Evolutionary conservation across 2,888 invertebrate species (phyloP).

Genomic region (Elaeidobius kamerunicus): DNA sequence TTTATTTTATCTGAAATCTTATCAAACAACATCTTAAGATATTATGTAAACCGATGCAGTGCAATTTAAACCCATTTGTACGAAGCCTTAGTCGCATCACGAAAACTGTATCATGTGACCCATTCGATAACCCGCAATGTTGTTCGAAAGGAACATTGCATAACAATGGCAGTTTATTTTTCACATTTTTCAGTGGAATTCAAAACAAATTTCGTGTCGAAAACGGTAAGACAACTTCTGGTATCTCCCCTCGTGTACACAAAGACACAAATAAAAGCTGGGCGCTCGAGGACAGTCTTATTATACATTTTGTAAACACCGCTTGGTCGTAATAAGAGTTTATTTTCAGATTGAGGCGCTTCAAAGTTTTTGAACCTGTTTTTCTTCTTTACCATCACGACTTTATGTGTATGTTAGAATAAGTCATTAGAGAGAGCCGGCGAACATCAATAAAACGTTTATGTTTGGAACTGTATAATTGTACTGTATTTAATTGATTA

Average conservation of each 20-base stretch:
- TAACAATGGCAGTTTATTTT: background rate
- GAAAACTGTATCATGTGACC: background rate
- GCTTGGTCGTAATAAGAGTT: constrained; percentile 14
- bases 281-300: background rate
- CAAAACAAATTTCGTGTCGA: too few relatives aligned
- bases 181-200: background rate
- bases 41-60: background rate
- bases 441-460: too few relatives aligned
- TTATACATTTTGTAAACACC: constrained; percentile 19
- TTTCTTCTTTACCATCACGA: too few relatives aligned
- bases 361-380: too few relatives aligned
- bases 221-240: too few relatives aligned
- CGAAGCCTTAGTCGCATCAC: background rate
- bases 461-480: too few relatives aligned
- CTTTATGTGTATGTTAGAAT: too few relatives aligned
- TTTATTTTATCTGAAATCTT: too few relatives aligned
- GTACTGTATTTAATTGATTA: too few relatives aligned
- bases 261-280: constrained; percentile 10
- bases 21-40: too few relatives aligned
- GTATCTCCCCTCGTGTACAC: constrained; percentile 12
- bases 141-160: background rate
- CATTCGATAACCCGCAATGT: background rate
- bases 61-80: background rate
- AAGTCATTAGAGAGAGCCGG: too few relatives aligned
- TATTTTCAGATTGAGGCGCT: constrained; percentile 23